These are phyloP conservation scores for Pluvialis apricaria DNA, from an alignment of 2,113 vertebrate species.

Conservation along the genomic window DNA sequence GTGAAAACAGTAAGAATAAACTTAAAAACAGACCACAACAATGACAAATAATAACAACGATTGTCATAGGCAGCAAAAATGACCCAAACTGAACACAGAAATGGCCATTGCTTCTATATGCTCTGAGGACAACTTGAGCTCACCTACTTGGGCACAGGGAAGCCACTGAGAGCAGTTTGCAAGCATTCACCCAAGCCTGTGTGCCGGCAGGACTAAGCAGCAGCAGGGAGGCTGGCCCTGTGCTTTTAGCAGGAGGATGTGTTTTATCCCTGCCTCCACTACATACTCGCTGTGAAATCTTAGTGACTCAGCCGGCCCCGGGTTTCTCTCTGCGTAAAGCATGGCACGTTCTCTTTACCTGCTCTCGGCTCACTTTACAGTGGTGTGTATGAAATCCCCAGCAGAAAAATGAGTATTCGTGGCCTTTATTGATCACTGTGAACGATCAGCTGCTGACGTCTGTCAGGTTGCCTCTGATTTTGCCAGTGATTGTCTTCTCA, in stretches of 20 bases:
- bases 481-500: neutral
- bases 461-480: neutral
- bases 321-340: rapidly evolving
- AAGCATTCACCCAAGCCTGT: neutral
- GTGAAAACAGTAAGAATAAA: neutral
- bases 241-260: neutral
- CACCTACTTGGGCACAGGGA: neutral
- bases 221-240: rapidly evolving
- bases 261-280: neutral
- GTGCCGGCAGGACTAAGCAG: neutral
- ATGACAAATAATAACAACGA: neutral
- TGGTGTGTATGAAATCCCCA: rapidly evolving
- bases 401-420: rapidly evolving
- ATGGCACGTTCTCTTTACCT: rapidly evolving
- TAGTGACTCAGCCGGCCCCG: neutral
- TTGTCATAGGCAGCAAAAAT: neutral
- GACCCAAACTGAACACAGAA: neutral
- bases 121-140: neutral
- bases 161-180: neutral
- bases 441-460: neutral
- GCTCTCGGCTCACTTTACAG: rapidly evolving
- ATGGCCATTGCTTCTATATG: no score
- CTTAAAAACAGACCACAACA: neutral
- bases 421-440: neutral
- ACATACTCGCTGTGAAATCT: rapidly evolving